Percentiles rank a stretch among this genome's conserved stretches.
Evolutionary conservation across 2,888 invertebrate species (phyloP).

Genomic region (Lasius fuliginosus): DNA sequence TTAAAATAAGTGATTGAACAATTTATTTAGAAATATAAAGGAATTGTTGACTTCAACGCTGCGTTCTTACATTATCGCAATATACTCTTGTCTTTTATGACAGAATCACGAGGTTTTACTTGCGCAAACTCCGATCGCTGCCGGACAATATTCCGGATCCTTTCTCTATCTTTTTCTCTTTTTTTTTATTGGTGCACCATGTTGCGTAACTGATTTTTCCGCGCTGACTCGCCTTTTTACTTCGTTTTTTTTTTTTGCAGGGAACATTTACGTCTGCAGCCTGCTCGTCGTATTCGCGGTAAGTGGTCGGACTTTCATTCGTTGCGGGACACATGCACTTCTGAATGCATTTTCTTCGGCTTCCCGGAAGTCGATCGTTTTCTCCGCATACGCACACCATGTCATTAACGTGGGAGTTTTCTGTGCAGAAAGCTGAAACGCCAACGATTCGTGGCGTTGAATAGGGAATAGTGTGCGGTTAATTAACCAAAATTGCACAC

Average conservation of each 20-base stretch:
- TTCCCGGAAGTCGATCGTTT: constrained; percentile 36
- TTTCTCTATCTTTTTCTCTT: constrained; percentile 43
- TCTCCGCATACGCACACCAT: not conserved
- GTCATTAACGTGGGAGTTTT: constrained; percentile 23
- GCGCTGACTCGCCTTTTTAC: constrained; percentile 29
- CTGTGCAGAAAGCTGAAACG: constrained; percentile 7
- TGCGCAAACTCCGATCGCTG: constrained; percentile 8
- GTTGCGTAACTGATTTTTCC: constrained; percentile 43
- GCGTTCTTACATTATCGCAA: constrained; percentile 14
- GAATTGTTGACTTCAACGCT: not conserved
- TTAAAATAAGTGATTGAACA: not conserved
- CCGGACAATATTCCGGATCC: constrained; percentile 34
- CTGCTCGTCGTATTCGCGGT: constrained; percentile 71
- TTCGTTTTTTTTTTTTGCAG: constrained; percentile 60
- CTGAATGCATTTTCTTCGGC: not conserved
- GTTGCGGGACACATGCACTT: not conserved
- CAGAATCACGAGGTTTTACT: constrained; percentile 31
- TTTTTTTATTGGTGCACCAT: constrained; percentile 3
- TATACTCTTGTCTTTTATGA: constrained; percentile 18
- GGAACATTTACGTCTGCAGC: constrained; percentile 64
- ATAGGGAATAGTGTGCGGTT: not conserved
- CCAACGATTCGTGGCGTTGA: not conserved
- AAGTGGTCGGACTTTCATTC: constrained; percentile 64
- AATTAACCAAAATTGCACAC: constrained; percentile 18
- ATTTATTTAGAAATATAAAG: not conserved